Evolutionary conservation across 2,113 vertebrate genomes (phyloP), one percentile per base, ranked within the genome.

Genomic region (Apodemus sylvaticus): DNA sequence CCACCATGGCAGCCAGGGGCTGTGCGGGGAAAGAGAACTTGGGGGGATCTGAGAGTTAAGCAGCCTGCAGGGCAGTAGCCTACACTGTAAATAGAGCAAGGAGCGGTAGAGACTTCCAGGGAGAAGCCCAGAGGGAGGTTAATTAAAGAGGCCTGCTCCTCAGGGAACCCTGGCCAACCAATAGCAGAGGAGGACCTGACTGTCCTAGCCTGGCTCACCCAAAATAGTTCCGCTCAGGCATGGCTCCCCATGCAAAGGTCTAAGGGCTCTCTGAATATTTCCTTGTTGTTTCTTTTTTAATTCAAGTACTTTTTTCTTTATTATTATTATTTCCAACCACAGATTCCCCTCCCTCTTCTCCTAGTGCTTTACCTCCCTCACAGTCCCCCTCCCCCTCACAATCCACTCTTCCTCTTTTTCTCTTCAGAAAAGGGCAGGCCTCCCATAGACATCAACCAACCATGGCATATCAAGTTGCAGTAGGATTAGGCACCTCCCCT

Each of bases 191-290:
- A 29, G 11, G 31, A 24, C 19, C 93, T 51, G 13, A 86, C 71
- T n/a, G 60, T 14, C 77, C 42, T 26, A 66, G 76, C 5, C 71
- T 90, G 51, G 16, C 31, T 77, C 58, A 74, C 39, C 48, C 39
- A 78, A 74, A 73, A 55, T 34, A 82, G 19, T 73, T 78, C 60
- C 88, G 81, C 93, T 82, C 95, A 60, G 45, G 71, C 58, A 36
- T 29, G 34, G 53, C 68, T 90, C 51, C 36, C 4, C 9, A 70
- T 48, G 60, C 39, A 16, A 29, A 71, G 74, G 55, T 31, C 74
- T 66, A 62, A 62, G 53, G 60, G 14, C 2, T 83, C 70, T 78
- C 0, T 2, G 36, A 45, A 31, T 36, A 16, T 12, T 83, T 87
- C n/a, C 13, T 9, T 83, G 20, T 58, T 82, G 58, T 85, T 64